These are phyloP conservation scores for Trypoxylon attenuatum DNA, from an alignment of 2,888 invertebrate genomes.

Conservation along the genomic window DNA sequence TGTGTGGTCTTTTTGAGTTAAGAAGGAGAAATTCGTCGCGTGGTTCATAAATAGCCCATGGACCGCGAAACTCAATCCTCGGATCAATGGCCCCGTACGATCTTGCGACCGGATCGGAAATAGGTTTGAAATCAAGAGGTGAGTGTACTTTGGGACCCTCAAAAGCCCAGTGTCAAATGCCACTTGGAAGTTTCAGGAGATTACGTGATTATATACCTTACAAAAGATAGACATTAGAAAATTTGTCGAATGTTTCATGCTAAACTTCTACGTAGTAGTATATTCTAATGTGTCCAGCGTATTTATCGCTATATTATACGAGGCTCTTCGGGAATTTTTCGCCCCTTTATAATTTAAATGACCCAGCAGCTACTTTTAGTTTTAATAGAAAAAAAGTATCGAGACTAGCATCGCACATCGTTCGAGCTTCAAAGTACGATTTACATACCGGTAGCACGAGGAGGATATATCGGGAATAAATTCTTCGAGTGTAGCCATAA, in stretches of 20 bases:
- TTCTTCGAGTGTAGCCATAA: background rate
- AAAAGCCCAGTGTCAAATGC: too few relatives aligned
- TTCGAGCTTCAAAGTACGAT: background rate
- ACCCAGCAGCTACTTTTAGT: background rate
- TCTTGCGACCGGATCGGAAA: background rate
- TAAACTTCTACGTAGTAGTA: too few relatives aligned
- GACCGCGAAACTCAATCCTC: background rate
- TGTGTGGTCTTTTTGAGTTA: background rate
- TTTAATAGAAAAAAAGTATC: background rate
- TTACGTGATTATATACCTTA: too few relatives aligned
- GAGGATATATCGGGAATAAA: background rate
- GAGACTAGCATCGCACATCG: background rate
- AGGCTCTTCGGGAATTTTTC: too few relatives aligned
- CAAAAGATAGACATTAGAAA: too few relatives aligned
- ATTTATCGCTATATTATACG: too few relatives aligned
- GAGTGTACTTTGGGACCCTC: background rate
- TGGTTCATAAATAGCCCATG: slow-evolving; percentile 4
- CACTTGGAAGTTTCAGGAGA: too few relatives aligned
- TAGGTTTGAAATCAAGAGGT: background rate
- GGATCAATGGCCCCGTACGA: background rate
- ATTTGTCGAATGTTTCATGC: too few relatives aligned
- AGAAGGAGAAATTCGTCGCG: slow-evolving; percentile 20
- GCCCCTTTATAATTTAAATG: background rate
- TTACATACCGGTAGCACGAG: background rate
- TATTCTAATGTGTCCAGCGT: too few relatives aligned